Evolutionary conservation across 2,797 vertebrate species (phyloP), one percentile per base, ranked within the genome.

Genomic region (Aeoliscus strigatus): DNA sequence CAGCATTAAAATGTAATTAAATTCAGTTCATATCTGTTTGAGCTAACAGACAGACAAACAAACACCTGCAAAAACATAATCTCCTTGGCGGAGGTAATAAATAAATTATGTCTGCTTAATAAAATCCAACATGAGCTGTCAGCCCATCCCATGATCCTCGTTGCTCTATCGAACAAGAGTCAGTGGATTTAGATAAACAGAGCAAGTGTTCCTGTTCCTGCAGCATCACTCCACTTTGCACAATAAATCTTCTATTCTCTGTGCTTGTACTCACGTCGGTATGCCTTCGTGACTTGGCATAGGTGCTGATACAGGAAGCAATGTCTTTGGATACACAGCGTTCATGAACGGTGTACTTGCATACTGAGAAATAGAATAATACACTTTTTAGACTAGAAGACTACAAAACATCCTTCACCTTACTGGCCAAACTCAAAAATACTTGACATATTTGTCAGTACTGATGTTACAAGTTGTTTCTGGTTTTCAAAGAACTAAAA

Each of bases 301-400:
- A 92, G 34, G 92, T 97, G 88, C 91, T 96, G 84, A 95, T 91
- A 85, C 94, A 97, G 70, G 90, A 76, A 29, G 90, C 86, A 5
- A 96, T 94, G 47, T 91, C 90, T 88, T 93, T 94, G 86, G 93
- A 94, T 51, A 93, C 93, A 12, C 94, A 97, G 69, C 92, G 90
- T 50, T 96, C 91, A 0, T 97, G 94, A 60, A 96, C 92, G 0
- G 93, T 96, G 76, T 96, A 97, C 85, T 96, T 97, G 87, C 94
- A 97, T 82, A 93, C 94, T 97, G 79, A 3, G 11, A 34, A 24
- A 13, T 18, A 31, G 12, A 14, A 31, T 18, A 13, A 30, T 3
- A 30, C 8, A 30, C 27, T 21, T 21, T 21, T 21, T 21, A 21
- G 18, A 21, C 18, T 21, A 6, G 18, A 21, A 6, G 18, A 21